Base-by-base conservation (phyloP, 2,113 vertebrate species). In the Mola mola region DNA sequence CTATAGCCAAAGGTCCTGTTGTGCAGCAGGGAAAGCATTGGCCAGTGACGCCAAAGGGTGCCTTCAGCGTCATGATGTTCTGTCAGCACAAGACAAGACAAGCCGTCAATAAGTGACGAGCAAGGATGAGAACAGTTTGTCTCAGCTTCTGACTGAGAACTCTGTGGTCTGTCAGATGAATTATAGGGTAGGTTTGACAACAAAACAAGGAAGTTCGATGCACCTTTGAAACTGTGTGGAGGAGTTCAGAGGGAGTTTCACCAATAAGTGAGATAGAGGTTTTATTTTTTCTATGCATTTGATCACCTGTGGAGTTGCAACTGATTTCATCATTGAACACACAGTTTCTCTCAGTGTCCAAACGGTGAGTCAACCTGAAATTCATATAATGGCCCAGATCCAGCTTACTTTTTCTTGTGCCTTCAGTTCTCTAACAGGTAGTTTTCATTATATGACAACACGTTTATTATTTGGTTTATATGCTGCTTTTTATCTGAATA, bases 231-330 rank as follows among this genome's bases (percentile, higher is more conserved):
- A 60, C 47, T 1, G 16, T 55, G 17, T 6, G 47, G 66, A 53
- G 11, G 13, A 36, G n/a, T 64, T 69, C n/a, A 56, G 60, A 59
- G 42, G 48, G 51, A 56, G 46, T 25, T 19, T 28, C 16, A 22
- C n/a, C 20, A 26, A 42, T 22, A 49, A 60, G 19, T 28, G 9
- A 15, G 25, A 29, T n/a, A 25, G 5, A 16, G 4, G 42, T 21
- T 49, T 11, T 56, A 73, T 56, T 20, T 75, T 55, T n/a, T 66
- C 28, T 73, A 41, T 15, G 29, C 46, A 50, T 40, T 57, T 68
- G 53, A 71, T 42, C 44, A 66, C 78, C 70, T 81, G 68, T 67
- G 61, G 53, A 66, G 61, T 75, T 86, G 15, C 78, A 49, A 13
- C 48, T 1, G 52, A 62, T 87, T 78, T 52, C 79, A 73, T 80